Percentiles rank a stretch among this genome's conserved stretches.
These are phyloP conservation scores for Connochaetes taurinus DNA, from an alignment of 2,113 vertebrate genomes.

Conservation along the genomic window DNA sequence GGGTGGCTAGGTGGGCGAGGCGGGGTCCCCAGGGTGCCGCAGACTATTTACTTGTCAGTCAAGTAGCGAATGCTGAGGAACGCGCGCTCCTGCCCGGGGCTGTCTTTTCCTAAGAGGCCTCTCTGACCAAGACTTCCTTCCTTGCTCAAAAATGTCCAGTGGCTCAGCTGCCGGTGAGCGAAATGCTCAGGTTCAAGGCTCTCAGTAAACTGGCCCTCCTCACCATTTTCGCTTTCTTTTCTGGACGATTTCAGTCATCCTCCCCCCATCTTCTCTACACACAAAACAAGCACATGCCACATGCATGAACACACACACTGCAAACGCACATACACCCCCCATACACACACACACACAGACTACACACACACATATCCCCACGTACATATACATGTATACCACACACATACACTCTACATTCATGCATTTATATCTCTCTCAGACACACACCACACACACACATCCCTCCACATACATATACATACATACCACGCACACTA, in stretches of 20 bases:
- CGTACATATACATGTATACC: rapidly evolving
- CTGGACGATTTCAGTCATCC: background rate
- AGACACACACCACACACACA: background rate
- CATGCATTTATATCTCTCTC: no score
- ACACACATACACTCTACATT: background rate
- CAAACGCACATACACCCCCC: background rate
- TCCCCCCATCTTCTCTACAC: background rate
- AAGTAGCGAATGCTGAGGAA: background rate
- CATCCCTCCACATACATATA: background rate
- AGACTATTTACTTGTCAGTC: background rate
- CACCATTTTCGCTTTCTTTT: background rate
- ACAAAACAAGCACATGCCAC: background rate
- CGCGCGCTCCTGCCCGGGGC: no score
- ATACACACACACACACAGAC: background rate
- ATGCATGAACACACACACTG: background rate
- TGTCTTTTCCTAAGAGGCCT: background rate
- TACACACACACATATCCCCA: background rate
- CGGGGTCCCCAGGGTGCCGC: rapidly evolving
- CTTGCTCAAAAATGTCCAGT: background rate
- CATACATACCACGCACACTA: background rate
- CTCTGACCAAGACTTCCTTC: background rate
- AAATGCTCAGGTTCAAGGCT: background rate
- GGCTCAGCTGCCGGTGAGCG: background rate
- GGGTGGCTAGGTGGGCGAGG: rapidly evolving
- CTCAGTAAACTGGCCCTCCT: background rate